Conservation (phyloP, 2,888 invertebrate species). For the Meganola albula region DNA sequence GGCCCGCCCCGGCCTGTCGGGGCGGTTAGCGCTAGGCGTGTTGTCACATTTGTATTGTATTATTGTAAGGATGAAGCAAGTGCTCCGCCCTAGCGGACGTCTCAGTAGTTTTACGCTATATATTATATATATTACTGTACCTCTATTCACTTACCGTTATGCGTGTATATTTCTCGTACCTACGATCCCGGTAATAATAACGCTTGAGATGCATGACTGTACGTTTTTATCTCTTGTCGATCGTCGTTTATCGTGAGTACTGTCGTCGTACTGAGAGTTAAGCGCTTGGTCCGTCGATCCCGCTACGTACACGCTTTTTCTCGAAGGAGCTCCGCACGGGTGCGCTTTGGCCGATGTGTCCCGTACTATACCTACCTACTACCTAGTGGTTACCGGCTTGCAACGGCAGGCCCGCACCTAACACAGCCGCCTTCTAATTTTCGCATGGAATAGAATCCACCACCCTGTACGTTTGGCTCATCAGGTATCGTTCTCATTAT, state of each 20-base stretch:
- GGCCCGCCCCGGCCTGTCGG: slow-evolving; percentile 70
- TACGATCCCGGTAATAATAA: slow-evolving; percentile 90
- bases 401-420: slow-evolving; percentile 73
- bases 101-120: slow-evolving; percentile 73
- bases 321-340: slow-evolving; percentile 69
- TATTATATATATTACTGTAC: slow-evolving; percentile 52
- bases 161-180: slow-evolving; percentile 77
- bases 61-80: slow-evolving; percentile 73
- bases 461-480: slow-evolving; percentile 76
- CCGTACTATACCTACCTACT: no score
- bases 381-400: slow-evolving; percentile 67
- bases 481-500: slow-evolving; percentile 75
- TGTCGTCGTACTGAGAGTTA: slow-evolving; percentile 71
- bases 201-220: slow-evolving; percentile 92
- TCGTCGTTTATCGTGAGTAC: slow-evolving; percentile 68
- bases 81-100: slow-evolving; percentile 67
- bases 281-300: slow-evolving; percentile 74
- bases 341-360: slow-evolving; percentile 73
- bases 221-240: slow-evolving; percentile 82
- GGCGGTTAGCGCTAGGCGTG: slow-evolving; percentile 72
- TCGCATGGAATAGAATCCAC: slow-evolving; percentile 76
- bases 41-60: slow-evolving; percentile 77
- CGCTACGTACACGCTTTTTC: slow-evolving; percentile 77
- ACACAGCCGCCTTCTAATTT: slow-evolving; percentile 76
- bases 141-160: slow-evolving; percentile 72